Percentiles rank a stretch among this genome's conserved stretches.
These are phyloP conservation scores for Porites australiensis DNA, from an alignment of 64 coral and sea anemone species.

Conservation along the genomic window DNA sequence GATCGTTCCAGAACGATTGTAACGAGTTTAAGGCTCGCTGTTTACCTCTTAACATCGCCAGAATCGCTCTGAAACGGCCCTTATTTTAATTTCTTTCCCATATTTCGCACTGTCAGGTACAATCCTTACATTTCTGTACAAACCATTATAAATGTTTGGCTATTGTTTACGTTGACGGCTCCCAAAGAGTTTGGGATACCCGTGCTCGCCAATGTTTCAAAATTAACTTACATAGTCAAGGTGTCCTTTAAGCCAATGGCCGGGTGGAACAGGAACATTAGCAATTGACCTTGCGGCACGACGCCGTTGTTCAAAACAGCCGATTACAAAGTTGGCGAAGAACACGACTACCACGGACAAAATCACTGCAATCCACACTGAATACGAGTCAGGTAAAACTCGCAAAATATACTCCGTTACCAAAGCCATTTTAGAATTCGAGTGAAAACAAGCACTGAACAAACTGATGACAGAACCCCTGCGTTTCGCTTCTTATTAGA, in stretches of 20 bases:
- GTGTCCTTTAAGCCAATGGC: slow-evolving; percentile 57
- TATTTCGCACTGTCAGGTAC: too few relatives aligned
- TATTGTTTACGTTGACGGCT: too few relatives aligned
- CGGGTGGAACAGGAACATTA: background rate
- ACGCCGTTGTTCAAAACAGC: background rate
- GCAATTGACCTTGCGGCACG: background rate
- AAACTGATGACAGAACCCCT: too few relatives aligned
- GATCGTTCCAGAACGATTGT: too few relatives aligned
- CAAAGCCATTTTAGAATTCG: background rate
- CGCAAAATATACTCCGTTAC: background rate
- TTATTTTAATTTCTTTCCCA: too few relatives aligned
- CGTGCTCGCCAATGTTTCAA: too few relatives aligned
- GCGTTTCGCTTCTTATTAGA: background rate
- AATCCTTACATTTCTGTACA: too few relatives aligned
- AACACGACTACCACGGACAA: background rate
- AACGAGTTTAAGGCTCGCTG: too few relatives aligned
- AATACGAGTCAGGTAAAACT: background rate
- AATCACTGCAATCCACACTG: background rate
- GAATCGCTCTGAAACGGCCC: too few relatives aligned
- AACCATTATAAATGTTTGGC: too few relatives aligned
- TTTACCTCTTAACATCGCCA: too few relatives aligned
- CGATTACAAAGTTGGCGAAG: background rate
- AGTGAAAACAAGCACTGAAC: background rate
- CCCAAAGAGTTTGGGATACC: too few relatives aligned
- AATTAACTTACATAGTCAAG: slow-evolving; percentile 41